phyloP scores from a whole-genome alignment of 2,888 invertebrate genomes.

The Lordiphosa andalusiaca region DNA sequence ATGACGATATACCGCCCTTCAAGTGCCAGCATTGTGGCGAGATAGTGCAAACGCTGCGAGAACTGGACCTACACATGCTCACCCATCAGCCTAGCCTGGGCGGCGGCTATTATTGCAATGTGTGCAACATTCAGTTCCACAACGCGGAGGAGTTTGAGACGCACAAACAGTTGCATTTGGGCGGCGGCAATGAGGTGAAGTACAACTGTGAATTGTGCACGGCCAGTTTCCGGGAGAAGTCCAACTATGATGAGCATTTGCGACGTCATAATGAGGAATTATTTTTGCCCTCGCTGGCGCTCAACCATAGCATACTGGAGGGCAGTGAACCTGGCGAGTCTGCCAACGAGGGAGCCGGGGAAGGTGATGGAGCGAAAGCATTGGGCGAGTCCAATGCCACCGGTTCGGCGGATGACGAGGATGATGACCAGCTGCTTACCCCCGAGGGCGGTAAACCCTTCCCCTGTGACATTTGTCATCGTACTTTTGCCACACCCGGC shows the following conservation, averaged over 20 bases:
- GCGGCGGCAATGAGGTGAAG: conserved; percentile 64
- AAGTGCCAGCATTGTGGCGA: conserved; percentile 72
- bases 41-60: conserved; percentile 72
- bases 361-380: conserved; percentile 2
- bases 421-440: conserved; percentile 5
- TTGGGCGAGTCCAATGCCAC: neutral
- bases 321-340: conserved; percentile 29
- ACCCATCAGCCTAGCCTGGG: conserved; percentile 64
- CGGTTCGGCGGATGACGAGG: conserved; percentile 16
- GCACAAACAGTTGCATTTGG: conserved; percentile 69
- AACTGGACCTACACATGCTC: conserved; percentile 68
- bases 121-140: conserved; percentile 67
- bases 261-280: conserved; percentile 76
- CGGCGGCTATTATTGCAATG: conserved; percentile 65
- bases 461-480: conserved; percentile 64
- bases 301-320: conserved; percentile 60
- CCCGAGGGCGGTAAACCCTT: conserved; percentile 55
- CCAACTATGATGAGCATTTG: conserved; percentile 75
- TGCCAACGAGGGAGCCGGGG: conserved; percentile 15
- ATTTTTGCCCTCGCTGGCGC: conserved; percentile 61
- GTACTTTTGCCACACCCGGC: conserved; percentile 59
- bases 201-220: conserved; percentile 75
- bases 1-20: conserved; percentile 75
- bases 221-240: conserved; percentile 76
- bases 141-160: conserved; percentile 66